Base-by-base conservation (phyloP, 2,888 invertebrate genomes). In the Eulithis prunata region DNA sequence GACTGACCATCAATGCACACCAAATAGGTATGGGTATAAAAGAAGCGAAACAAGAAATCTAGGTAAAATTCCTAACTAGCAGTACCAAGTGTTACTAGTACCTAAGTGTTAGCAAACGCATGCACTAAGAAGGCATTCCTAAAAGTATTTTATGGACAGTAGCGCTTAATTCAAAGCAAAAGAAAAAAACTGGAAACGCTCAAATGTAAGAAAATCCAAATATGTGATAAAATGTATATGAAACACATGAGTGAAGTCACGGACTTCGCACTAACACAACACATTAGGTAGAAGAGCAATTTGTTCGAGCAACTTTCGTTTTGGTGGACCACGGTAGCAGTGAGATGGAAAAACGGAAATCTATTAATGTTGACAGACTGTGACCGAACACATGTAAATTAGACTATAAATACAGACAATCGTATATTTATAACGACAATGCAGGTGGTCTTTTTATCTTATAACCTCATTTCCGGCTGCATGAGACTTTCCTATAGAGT, bases 311-410 rank as follows among this genome's bases (percentile, higher is more conserved):
- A 47, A 56, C 59, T 59, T 59, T 64, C 59, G 32, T 56, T 53
- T 57, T 57, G 59, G 62, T 63, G 63, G 56, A 63, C 62, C 51
- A 38, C 38, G 10, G 13, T 46, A 13, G 49, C 56, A 32, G 56
- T 52, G 57, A 46, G 57, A 53, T 57, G 52, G 38, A 57, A 63
- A 57, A 57, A 57, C 38, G 32, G 52, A 62, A 52, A 57, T 59
- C 58, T 56, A 46, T 60, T 51, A 46, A 46, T 59, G 46, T 61
- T 65, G 57, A 41, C 60, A 53, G 56, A 36, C 28, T 54, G 57
- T 64, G 46, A 57, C 45, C 49, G 41, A 59, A 28, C 46, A 49
- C 38, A 58, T 64, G 47, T 64, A 54, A 58, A 64, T 58, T 54
- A 49, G 28, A 13, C 46, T 58, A 41, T 58, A 47, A 47, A 47